phyloP scores from a whole-genome alignment of 2,113 vertebrate species.

The Serilophus lunatus region DNA sequence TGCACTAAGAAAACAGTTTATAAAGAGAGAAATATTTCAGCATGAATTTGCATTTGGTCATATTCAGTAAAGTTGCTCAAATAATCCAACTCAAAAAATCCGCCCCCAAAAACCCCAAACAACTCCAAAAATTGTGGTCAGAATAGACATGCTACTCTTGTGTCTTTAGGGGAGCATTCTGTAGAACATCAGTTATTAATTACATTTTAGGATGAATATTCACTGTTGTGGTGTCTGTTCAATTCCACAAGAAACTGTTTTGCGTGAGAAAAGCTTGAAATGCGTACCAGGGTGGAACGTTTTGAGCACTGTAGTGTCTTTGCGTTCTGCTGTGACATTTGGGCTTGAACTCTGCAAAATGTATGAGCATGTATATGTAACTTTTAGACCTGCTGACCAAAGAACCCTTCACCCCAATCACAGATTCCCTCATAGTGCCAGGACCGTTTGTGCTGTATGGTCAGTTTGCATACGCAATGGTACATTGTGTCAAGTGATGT shows the following conservation, averaged over 20 bases:
- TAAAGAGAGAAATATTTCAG: not conserved
- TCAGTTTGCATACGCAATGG: not conserved
- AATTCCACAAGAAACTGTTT: not conserved
- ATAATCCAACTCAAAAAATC: not conserved
- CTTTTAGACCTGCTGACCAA: not conserved
- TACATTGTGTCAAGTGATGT: not conserved
- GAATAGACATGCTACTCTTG: not conserved
- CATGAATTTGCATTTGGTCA: not conserved
- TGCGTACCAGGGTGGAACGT: not conserved
- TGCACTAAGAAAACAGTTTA: not conserved
- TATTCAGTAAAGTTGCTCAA: not conserved
- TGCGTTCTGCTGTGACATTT: not conserved
- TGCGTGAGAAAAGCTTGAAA: not conserved
- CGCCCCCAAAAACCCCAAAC: too few relatives aligned
- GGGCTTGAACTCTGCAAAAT: not conserved
- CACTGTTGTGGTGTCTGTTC: not conserved
- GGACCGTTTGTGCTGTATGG: not conserved
- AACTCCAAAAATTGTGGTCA: not conserved
- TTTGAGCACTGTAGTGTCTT: not conserved
- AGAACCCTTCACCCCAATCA: not conserved
- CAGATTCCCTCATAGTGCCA: not conserved
- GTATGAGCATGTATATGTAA: accelerated
- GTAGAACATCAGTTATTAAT: not conserved
- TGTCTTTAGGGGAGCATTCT: not conserved
- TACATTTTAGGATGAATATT: not conserved